These are phyloP conservation scores for Euschistus heros DNA, from an alignment of 1,140 invertebrate genomes.

Conservation along the genomic window DNA sequence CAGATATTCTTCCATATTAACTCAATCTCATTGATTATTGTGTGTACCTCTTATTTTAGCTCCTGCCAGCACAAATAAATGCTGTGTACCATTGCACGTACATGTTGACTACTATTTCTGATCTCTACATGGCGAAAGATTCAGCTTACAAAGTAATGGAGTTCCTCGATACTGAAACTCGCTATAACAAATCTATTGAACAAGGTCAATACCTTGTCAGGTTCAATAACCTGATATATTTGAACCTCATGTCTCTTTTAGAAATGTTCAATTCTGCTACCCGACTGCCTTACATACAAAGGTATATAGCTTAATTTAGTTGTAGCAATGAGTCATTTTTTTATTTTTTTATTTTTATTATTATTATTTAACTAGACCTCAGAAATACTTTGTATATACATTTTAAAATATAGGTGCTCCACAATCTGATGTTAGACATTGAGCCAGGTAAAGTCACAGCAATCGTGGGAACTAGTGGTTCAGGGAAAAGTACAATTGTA, in stretches of 20 bases:
- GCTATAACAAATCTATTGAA: slow-evolving; percentile 27
- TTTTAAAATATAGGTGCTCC: slow-evolving; percentile 46
- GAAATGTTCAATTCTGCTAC: slow-evolving; percentile 65
- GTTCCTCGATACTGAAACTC: too few species aligned
- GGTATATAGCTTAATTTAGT: slow-evolving; percentile 12
- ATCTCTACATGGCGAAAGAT: too few species aligned
- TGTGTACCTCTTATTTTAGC: too few species aligned
- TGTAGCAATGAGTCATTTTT: too few species aligned
- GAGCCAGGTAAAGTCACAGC: slow-evolving; percentile 77
- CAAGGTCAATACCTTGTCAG: slow-evolving; percentile 20
- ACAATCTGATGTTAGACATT: slow-evolving; percentile 63
- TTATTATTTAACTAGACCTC: too few species aligned
- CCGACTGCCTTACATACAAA: slow-evolving; percentile 64
- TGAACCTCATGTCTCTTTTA: slow-evolving; percentile 58
- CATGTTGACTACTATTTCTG: too few species aligned
- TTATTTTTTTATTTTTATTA: too few species aligned
- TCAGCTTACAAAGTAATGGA: too few species aligned
- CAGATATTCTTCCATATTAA: too few species aligned
- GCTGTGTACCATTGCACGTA: too few species aligned
- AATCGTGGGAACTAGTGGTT: slow-evolving; percentile 73
- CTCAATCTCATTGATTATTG: too few species aligned
- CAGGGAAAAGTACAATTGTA: slow-evolving; percentile 84
- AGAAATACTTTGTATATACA: neutral
- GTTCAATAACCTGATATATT: slow-evolving; percentile 52
- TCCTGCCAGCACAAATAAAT: too few species aligned